A percentile compares a stretch with the other conserved stretches of the same genome.
Evolutionary conservation across 1,140 invertebrate genomes (phyloP).

Genomic region (Nebria ingens): DNA sequence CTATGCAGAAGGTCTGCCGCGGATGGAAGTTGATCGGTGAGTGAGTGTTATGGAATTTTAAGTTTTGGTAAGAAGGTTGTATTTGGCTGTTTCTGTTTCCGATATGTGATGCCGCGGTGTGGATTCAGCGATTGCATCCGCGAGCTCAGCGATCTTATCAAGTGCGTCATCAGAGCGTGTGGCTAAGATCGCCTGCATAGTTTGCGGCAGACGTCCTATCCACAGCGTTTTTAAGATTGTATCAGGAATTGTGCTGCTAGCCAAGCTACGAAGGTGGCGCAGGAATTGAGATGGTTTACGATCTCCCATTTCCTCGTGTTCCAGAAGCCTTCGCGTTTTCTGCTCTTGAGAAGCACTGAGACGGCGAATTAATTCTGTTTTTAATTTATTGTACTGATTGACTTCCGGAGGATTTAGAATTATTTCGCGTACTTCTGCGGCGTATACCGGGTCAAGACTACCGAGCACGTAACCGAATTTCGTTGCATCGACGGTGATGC

Average conservation of each 20-base stretch:
- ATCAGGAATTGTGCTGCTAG: background rate
- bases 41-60: too few species aligned
- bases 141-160: too few species aligned
- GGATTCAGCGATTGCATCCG: too few species aligned
- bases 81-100: too few species aligned
- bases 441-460: background rate
- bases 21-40: too few species aligned
- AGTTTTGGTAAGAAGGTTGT: too few species aligned
- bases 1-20: too few species aligned
- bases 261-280: conserved; percentile 16
- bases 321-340: conserved; percentile 20
- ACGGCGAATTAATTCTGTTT: conserved; percentile 23
- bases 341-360: conserved; percentile 21
- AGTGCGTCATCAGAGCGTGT: too few species aligned
- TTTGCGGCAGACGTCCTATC: background rate
- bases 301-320: conserved; percentile 28
- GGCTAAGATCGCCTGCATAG: background rate
- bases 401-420: background rate
- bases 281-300: conserved; percentile 28
- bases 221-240: background rate
- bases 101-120: too few species aligned
- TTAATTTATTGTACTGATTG: conserved; percentile 13
- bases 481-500: background rate
- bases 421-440: background rate
- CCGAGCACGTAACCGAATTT: background rate